Percentiles rank a stretch among this genome's conserved stretches.
Evolutionary conservation across 92 coral and sea anemone species (phyloP).

Genomic region (Epizoanthus scotinus): DNA sequence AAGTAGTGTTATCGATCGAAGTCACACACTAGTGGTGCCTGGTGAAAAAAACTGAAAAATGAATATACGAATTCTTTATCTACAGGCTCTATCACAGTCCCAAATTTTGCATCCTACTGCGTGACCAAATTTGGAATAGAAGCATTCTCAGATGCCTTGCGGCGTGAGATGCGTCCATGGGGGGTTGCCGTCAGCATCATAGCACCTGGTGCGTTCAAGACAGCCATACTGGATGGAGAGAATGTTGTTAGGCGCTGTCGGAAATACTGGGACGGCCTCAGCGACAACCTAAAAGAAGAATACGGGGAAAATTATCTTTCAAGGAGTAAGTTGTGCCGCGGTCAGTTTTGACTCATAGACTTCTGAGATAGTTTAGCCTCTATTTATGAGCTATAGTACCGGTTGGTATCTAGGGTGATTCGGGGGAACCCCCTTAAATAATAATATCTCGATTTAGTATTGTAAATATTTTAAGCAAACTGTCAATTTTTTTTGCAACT

Average conservation of each 20-base stretch:
- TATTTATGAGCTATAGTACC: neutral
- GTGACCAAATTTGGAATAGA: slow-evolving; percentile 53
- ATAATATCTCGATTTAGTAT: too few species aligned
- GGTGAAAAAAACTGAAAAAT: too few species aligned
- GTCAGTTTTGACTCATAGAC: neutral
- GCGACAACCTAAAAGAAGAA: slow-evolving; percentile 32
- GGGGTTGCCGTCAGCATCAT: slow-evolving; percentile 38
- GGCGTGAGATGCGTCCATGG: slow-evolving; percentile 53
- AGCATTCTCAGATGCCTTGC: slow-evolving; percentile 57
- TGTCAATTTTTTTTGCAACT: too few species aligned
- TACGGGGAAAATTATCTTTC: slow-evolving; percentile 51
- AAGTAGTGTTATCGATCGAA: too few species aligned
- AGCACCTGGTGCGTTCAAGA: slow-evolving; percentile 49
- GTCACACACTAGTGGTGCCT: too few species aligned
- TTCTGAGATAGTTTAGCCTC: neutral
- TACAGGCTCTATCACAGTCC: slow-evolving; percentile 47
- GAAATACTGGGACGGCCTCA: slow-evolving; percentile 39
- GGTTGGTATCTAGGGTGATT: too few species aligned
- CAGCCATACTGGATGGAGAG: slow-evolving; percentile 37
- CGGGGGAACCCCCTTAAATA: too few species aligned
- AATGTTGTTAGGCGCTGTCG: slow-evolving; percentile 23
- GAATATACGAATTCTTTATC: neutral
- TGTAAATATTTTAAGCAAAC: too few species aligned
- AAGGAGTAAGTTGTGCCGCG: slow-evolving; percentile 9
- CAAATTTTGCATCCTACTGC: slow-evolving; percentile 51